A percentile compares a stretch with the other conserved stretches of the same genome.
These are phyloP conservation scores for Cerastis leucographa DNA, from an alignment of 2,888 invertebrate species.

Conservation along the genomic window DNA sequence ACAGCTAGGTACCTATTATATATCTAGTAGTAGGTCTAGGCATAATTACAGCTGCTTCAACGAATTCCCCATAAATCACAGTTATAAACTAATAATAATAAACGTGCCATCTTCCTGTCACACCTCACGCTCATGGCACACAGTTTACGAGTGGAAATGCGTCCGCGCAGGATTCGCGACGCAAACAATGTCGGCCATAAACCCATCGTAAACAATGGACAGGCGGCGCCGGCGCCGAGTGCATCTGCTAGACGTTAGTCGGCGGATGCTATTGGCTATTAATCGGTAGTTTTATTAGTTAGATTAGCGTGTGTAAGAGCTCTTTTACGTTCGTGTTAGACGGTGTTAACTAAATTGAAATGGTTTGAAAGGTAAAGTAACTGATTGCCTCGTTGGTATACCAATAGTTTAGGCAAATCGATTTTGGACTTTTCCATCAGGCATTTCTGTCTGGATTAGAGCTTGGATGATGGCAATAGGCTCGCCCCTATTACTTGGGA, in stretches of 20 bases:
- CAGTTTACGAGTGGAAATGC: conserved; percentile 59
- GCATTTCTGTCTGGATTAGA: background rate
- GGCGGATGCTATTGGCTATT: conserved; percentile 53
- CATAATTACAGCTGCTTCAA: background rate
- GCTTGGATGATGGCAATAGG: background rate
- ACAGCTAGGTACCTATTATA: background rate
- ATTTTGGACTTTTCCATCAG: too few relatives aligned
- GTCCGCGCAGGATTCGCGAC: conserved; percentile 59
- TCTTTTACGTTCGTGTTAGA: background rate
- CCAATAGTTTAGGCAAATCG: too few relatives aligned
- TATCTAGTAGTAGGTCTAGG: background rate
- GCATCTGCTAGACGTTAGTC: conserved; percentile 68
- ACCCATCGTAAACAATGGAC: conserved; percentile 70
- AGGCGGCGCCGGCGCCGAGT: conserved; percentile 79
- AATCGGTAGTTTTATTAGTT: conserved; percentile 31
- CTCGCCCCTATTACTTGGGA: too few relatives aligned
- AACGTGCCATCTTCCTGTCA: conserved; percentile 39
- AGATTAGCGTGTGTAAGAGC: conserved; percentile 6
- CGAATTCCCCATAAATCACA: conserved; percentile 32
- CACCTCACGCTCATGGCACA: conserved; percentile 36
- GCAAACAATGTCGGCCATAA: conserved; percentile 66
- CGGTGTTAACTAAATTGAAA: background rate
- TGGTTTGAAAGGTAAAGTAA: background rate
- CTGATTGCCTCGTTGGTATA: too few relatives aligned
- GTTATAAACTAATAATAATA: conserved; percentile 31